A percentile compares a stretch with the other conserved stretches of the same genome.
Conservation (phyloP, 2,797 vertebrate species). For the Rhinoraja longicauda region DNA sequence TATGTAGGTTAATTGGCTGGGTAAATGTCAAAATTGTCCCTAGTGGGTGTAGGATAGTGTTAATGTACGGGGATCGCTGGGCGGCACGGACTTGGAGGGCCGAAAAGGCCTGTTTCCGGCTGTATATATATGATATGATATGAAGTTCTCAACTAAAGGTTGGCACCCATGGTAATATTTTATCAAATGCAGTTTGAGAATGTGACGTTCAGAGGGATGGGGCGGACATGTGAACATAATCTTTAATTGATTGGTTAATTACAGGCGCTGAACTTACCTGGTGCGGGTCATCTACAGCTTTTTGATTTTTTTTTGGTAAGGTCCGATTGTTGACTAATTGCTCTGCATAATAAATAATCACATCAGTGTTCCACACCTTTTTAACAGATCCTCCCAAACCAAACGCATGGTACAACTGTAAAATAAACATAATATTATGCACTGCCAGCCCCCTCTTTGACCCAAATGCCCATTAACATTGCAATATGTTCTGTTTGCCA, state of each 20-base stretch:
- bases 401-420: conserved; percentile 57
- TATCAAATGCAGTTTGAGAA: background rate
- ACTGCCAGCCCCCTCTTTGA: background rate
- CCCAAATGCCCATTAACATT: background rate
- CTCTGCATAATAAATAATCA: conserved; percentile 52
- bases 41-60: too few species aligned
- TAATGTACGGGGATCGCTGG: too few species aligned
- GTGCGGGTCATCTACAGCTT: conserved; percentile 4
- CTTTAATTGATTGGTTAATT: background rate
- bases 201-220: background rate
- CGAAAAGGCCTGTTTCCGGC: too few species aligned
- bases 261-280: background rate
- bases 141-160: background rate
- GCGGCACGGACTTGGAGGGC: too few species aligned
- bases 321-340: conserved; percentile 44
- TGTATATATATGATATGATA: too few species aligned
- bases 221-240: too few species aligned
- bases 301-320: conserved; percentile 45
- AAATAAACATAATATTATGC: background rate
- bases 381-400: conserved; percentile 58
- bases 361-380: conserved; percentile 58
- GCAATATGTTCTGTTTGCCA: background rate
- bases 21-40: too few species aligned
- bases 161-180: background rate
- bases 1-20: too few species aligned